These are phyloP conservation scores for Macrobrachium rosenbergii DNA, from an alignment of 1,140 invertebrate species.

Conservation along the genomic window DNA sequence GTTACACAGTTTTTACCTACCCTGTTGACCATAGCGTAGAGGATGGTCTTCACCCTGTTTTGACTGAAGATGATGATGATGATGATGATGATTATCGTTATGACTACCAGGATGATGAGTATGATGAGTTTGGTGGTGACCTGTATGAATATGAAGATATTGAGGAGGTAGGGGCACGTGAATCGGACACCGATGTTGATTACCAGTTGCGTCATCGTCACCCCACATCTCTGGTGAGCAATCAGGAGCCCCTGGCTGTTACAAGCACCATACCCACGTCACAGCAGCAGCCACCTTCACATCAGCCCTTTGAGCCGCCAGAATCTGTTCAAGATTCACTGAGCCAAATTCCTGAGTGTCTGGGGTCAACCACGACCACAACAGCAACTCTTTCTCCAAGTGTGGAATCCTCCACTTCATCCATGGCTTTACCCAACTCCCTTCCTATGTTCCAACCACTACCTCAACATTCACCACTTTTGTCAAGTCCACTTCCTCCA, in stretches of 20 bases:
- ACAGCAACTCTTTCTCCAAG: slow-evolving; percentile 4
- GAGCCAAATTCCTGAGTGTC: too few species aligned
- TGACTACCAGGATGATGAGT: slow-evolving; percentile 34
- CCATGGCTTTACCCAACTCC: slow-evolving; percentile 28
- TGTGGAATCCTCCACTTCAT: slow-evolving; percentile 6
- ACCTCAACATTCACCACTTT: slow-evolving; percentile 16
- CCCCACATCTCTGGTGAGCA: slow-evolving; percentile 15
- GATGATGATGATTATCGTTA: slow-evolving; percentile 43
- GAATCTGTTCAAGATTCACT: slow-evolving; percentile 2
- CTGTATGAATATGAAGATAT: slow-evolving; percentile 49
- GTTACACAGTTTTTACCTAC: slow-evolving; percentile 43
- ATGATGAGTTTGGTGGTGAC: slow-evolving; percentile 49
- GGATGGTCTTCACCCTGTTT: slow-evolving; percentile 35
- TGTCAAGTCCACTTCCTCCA: slow-evolving; percentile 42
- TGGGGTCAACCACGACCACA: not conserved
- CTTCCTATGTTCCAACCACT: slow-evolving; percentile 32
- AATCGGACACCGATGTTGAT: not conserved
- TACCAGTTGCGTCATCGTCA: slow-evolving; percentile 52
- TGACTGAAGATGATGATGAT: slow-evolving; percentile 50
- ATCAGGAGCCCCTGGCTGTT: not conserved
- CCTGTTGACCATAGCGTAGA: slow-evolving; percentile 51
- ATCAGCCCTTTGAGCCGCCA: not conserved
- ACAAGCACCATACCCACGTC: slow-evolving; percentile 1
- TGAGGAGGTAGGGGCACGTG: slow-evolving; percentile 26
- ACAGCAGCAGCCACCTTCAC: slow-evolving; percentile 20